phyloP scores from a whole-genome alignment of 2,797 vertebrate species.

The Anguilla megastoma region DNA sequence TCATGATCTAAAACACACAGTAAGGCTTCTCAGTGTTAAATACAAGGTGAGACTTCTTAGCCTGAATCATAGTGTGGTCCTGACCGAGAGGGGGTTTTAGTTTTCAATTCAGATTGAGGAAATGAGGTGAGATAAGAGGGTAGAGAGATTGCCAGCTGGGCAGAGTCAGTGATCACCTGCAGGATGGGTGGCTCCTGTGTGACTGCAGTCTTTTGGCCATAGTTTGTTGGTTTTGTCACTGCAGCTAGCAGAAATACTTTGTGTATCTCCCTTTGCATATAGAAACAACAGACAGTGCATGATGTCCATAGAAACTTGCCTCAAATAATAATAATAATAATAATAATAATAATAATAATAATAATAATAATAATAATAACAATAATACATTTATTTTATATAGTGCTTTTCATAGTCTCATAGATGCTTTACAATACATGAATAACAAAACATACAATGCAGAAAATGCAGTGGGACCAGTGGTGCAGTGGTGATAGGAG shows the following conservation, averaged over 20 bases:
- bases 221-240: background rate
- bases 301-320: background rate
- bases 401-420: too few species aligned
- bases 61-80: background rate
- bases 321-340: background rate
- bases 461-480: too few species aligned
- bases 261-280: background rate
- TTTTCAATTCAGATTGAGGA: background rate
- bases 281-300: constrained; percentile 8
- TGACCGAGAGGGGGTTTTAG: background rate
- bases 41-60: background rate
- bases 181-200: background rate
- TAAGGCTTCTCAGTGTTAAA: background rate
- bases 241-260: background rate
- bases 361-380: too few species aligned
- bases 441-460: too few species aligned
- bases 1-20: background rate
- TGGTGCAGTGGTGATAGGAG: too few species aligned
- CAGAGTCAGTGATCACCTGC: constrained; percentile 7
- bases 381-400: too few species aligned
- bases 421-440: too few species aligned
- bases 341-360: too few species aligned
- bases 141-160: background rate
- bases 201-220: background rate
- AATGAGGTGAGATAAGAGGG: background rate